Base-by-base conservation (phyloP, 2,797 vertebrate species). In the Sphenodon punctatus region DNA sequence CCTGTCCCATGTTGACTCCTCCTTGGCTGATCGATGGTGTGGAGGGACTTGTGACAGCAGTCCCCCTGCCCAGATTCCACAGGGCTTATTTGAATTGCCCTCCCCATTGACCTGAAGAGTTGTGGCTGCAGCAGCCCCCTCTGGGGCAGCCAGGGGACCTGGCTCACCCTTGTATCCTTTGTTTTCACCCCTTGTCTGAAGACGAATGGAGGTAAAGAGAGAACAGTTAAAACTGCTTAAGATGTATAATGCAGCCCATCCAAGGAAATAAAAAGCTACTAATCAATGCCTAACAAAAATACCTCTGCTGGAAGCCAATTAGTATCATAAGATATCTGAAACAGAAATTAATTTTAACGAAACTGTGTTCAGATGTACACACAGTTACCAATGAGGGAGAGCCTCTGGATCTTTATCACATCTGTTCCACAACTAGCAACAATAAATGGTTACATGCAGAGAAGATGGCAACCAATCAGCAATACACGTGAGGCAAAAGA, bases 311-410 rank as follows among this genome's bases (percentile, higher is more conserved):
- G 66, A 76, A 85, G 78, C 13, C 64, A 71, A 82, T 88, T 86
- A 84, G 43, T 10, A 67, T 69, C 30, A 67, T 58, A 77, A 76
- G 86, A 80, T 72, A 78, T 9, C 20, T 84, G 51, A 41, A 85
- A 65, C 19, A 49, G 63, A 78, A 71, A 75, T 79, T 73, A 77
- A 58, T 82, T 89, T 63, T 84, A 88, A 73, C 65, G 56, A 80
- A 69, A 15, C 2, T 63, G 5, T 81, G 23, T 67, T 60, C 80
- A 43, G 53, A 49, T 75, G 17, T 32, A 25, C 55, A 13, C 67
- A 43, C n/a, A 82, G 39, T 45, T 53, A 70, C 32, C 84, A 63
- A 67, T 30, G 45, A 83, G 84, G 80, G 22, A 82, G 80, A 82
- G 72, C n/a, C 20, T 80, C 38, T 75, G 43, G 70, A 77, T 51